Percentiles rank a stretch among this genome's conserved stretches.
phyloP scores from a whole-genome alignment of 2,113 vertebrate species.

The Megaceryle maxima region DNA sequence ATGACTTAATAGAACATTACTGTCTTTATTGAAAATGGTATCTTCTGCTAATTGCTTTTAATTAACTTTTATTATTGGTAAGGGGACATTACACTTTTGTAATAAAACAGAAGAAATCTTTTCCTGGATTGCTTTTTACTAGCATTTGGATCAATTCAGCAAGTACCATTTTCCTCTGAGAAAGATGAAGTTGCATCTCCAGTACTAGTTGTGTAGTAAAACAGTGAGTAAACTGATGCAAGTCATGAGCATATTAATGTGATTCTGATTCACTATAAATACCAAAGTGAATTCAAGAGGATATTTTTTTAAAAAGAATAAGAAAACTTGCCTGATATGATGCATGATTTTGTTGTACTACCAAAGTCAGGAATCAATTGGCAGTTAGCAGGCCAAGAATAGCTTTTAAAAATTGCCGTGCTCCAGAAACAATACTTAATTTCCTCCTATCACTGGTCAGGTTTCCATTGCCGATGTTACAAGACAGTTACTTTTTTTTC shows the following conservation, averaged over 20 bases:
- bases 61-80: constrained; percentile 23
- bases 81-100: not conserved
- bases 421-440: not conserved
- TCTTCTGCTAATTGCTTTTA: constrained; percentile 45
- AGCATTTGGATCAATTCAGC: not conserved
- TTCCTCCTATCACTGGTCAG: not conserved
- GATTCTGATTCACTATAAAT: not conserved
- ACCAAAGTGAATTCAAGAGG: not conserved
- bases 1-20: not conserved
- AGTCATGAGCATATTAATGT: not conserved
- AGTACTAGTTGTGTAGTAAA: not conserved
- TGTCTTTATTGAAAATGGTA: constrained; percentile 37
- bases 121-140: not conserved
- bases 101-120: not conserved
- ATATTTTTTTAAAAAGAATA: not conserved
- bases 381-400: not conserved
- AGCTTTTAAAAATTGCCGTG: not conserved
- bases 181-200: not conserved
- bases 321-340: not conserved
- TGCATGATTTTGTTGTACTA: not conserved
- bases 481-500: not conserved
- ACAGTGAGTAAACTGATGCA: not conserved
- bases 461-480: not conserved
- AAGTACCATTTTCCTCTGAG: not conserved
- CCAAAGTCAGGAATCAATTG: not conserved